These are phyloP conservation scores for Miniopterus natalensis DNA, from an alignment of 2,113 vertebrate genomes.

Conservation along the genomic window DNA sequence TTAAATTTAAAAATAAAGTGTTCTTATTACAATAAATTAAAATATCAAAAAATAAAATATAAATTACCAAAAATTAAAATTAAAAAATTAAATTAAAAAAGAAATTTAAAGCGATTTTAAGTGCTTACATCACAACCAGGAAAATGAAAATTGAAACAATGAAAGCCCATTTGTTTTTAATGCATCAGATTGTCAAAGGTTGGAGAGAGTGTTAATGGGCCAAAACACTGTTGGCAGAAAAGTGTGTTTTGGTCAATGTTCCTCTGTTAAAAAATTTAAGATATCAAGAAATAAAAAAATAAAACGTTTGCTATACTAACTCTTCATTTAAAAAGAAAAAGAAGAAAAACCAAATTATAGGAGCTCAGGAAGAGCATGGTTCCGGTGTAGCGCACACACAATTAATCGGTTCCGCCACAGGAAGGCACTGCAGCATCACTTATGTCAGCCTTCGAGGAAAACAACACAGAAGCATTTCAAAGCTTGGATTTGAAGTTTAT, in stretches of 20 bases:
- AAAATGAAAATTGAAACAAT: conserved; percentile 17
- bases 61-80: not conserved
- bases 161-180: conserved; percentile 5
- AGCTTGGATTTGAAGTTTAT: not conserved
- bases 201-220: not conserved
- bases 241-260: not conserved
- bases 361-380: not conserved
- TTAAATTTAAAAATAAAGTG: not conserved
- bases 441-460: not conserved
- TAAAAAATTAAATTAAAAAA: not conserved
- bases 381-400: fast-evolving
- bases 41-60: not conserved
- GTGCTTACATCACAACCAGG: not conserved
- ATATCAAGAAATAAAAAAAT: not conserved
- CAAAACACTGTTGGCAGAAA: not conserved
- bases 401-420: conserved; percentile 73
- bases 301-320: not conserved
- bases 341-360: not conserved
- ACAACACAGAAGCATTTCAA: not conserved
- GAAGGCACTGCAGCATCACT: conserved; percentile 82
- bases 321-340: not conserved
- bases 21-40: not conserved
- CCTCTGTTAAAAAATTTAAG: not conserved
- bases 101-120: conserved; percentile 44
- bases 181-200: not conserved